These are phyloP conservation scores for Caenorhabditis drosophilae DNA, from an alignment of 2,888 invertebrate genomes.

Conservation along the genomic window DNA sequence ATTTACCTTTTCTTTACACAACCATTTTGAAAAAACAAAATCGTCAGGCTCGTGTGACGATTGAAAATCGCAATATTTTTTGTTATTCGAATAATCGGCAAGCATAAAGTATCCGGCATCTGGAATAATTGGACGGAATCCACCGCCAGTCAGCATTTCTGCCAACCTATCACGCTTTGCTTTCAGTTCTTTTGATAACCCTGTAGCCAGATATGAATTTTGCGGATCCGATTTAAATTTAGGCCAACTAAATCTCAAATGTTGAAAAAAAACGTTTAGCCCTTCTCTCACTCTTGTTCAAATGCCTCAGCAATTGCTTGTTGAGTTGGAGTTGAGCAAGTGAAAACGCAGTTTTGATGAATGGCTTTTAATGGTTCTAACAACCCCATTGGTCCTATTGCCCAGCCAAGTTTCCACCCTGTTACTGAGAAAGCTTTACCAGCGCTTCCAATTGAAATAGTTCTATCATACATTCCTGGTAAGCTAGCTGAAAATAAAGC, in stretches of 20 bases:
- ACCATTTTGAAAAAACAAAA: conserved; percentile 92
- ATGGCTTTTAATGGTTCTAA: conserved; percentile 82
- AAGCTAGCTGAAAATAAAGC: conserved; percentile 77
- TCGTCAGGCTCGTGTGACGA: conserved; percentile 74
- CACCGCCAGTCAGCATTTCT: conserved; percentile 74
- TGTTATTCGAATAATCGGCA: conserved; percentile 81
- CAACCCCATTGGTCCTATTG: conserved; percentile 84
- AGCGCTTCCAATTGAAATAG: conserved; percentile 93
- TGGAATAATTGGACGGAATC: conserved; percentile 79
- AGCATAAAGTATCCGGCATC: conserved; percentile 97
- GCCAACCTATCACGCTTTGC: conserved; percentile 83
- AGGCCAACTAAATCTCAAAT: conserved; percentile 27
- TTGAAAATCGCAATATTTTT: conserved; percentile 39
- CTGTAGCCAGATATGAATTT: conserved; percentile 80
- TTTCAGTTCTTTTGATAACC: conserved; percentile 79
- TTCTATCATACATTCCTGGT: conserved; percentile 96
- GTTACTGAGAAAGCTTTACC: conserved; percentile 98
- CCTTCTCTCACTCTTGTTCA: conserved; percentile 78
- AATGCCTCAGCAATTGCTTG: conserved; percentile 90
- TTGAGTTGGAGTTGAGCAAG: conserved; percentile 74
- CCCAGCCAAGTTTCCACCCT: conserved; percentile 95
- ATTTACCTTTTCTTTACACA: conserved; percentile 80
- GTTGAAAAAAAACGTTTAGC: background rate
- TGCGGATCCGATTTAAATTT: conserved; percentile 34
- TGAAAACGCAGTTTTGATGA: conserved; percentile 93